These are phyloP conservation scores for Samia ricini DNA, from an alignment of 1,140 invertebrate genomes.

Conservation along the genomic window DNA sequence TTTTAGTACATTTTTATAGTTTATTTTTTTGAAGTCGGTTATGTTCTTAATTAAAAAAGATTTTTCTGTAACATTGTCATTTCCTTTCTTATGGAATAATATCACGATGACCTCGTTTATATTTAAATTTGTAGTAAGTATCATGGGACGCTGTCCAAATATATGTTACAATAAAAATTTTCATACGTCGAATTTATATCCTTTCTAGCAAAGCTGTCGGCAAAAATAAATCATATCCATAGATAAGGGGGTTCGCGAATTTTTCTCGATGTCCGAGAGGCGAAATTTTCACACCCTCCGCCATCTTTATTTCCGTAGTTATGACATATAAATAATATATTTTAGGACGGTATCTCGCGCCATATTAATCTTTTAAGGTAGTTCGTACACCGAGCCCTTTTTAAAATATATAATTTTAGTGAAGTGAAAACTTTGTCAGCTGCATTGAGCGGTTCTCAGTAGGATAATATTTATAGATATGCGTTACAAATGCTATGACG, in stretches of 20 bases:
- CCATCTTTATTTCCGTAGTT: slow-evolving; percentile 9
- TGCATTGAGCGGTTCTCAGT: too few relatives aligned
- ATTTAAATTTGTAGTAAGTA: too few relatives aligned
- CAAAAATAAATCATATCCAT: background rate
- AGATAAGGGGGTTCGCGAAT: background rate
- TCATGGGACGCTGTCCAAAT: too few relatives aligned
- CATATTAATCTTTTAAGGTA: slow-evolving; percentile 1
- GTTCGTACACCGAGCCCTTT: background rate
- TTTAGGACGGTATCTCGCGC: slow-evolving; percentile 3
- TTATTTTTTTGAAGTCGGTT: too few relatives aligned
- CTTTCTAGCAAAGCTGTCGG: background rate
- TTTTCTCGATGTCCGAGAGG: background rate
- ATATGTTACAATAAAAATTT: background rate
- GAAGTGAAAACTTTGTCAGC: background rate
- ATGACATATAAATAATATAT: slow-evolving; percentile 11
- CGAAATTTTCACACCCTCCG: slow-evolving; percentile 1
- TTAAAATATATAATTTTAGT: background rate
- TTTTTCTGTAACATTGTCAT: too few relatives aligned
- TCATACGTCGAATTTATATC: background rate
- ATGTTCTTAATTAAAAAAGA: too few relatives aligned
- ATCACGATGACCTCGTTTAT: too few relatives aligned
- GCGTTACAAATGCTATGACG: too few relatives aligned
- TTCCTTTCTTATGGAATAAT: too few relatives aligned
- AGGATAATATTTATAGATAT: too few relatives aligned
- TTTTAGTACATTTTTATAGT: too few relatives aligned